Base-by-base conservation (phyloP, 2,888 invertebrate species). In the Keiferia lycopersicella region DNA sequence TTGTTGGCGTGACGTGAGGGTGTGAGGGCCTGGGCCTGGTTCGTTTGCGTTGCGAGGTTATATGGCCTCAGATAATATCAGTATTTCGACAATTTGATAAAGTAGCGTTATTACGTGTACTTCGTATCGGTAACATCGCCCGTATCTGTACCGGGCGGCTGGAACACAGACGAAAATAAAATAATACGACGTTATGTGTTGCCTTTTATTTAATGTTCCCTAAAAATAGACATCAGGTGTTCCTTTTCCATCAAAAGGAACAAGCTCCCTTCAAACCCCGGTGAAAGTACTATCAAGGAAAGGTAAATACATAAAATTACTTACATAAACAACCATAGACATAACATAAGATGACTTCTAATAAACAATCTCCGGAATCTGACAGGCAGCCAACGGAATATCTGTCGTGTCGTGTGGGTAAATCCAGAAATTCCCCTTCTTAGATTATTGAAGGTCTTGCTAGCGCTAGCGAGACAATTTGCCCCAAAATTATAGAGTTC, bases 1-100 rank as follows among this genome's bases (percentile, higher is more conserved):
- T 71, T 73, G 67, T 67, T 70, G 68, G 67, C 50, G 69, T 70
- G 67, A 71, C 67, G 73, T 53, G 62, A 16, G 20, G 62, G 62
- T 62, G 78, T 77, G 78, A 82, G 75, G 80, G 81, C 82, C 82
- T 82, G 69, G 77, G 79, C 80, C 84, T 81, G 11, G 63, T 63
- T 65, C 10, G 65, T 65, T 65, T 65, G 65, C 61, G 63, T 88
- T 90, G 90, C 90, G 84, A 84, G 89, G 81, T 77, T 72, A 67
- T 26, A 26, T 70, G 78, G 75, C 80, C 84, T 80, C 81, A 76
- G 82, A 84, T 87, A 84, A 87, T 88, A 90, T 88, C 91, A 90
- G 91, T 91, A 91, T 91, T 90, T 89, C 84, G 84, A 88, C 78
- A 88, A 84, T 88, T 90, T 87, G 86, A 84, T 90, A 88, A 88